Evolutionary conservation across 1,140 invertebrate species (phyloP).

Genomic region (Formica exsecta): DNA sequence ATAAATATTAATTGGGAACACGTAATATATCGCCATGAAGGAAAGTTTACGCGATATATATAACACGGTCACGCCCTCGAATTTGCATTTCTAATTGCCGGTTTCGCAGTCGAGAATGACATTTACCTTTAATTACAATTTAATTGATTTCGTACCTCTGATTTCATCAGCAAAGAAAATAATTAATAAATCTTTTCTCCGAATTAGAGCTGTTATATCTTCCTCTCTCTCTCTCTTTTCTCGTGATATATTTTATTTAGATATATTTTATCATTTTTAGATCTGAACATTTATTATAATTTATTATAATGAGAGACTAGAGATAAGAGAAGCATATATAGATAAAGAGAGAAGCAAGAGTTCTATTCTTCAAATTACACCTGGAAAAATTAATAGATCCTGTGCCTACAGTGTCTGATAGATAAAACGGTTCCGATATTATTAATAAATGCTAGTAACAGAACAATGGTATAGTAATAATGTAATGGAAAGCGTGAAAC

Average conservation of each 20-base stretch:
- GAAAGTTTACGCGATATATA: conserved; percentile 15
- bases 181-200: background rate
- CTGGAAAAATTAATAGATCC: background rate
- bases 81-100: conserved; percentile 37
- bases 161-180: background rate
- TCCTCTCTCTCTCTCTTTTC: too few relatives aligned
- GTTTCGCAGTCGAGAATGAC: background rate
- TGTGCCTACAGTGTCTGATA: background rate
- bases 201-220: too few relatives aligned
- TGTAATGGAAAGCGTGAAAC: background rate
- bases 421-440: conserved; percentile 4
- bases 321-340: background rate
- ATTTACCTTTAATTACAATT: background rate
- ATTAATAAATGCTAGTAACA: conserved; percentile 16
- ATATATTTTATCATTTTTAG: too few relatives aligned
- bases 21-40: background rate
- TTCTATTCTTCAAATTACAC: background rate
- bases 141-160: background rate
- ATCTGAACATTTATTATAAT: too few relatives aligned
- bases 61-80: background rate
- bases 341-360: background rate
- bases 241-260: too few relatives aligned
- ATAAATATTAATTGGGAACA: conserved; percentile 31
- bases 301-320: background rate
- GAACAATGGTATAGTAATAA: background rate